These are phyloP conservation scores for Heterodera schachtii DNA, from an alignment of 1,140 invertebrate species.

Conservation along the genomic window DNA sequence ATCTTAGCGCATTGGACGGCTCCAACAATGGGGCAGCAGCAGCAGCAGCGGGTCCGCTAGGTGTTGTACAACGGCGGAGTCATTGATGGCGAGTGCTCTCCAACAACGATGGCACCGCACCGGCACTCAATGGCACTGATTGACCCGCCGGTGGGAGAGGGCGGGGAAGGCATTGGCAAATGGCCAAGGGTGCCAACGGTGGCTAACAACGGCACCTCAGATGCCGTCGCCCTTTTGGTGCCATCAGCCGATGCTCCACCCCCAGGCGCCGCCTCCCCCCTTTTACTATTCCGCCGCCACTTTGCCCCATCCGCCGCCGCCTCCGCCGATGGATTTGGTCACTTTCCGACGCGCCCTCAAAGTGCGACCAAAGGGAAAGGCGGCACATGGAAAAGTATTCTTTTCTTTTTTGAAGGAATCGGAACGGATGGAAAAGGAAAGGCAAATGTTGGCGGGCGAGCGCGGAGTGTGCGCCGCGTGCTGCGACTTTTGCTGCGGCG, in stretches of 20 bases:
- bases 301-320: slow-evolving; percentile 11
- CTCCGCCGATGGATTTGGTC: slow-evolving; percentile 14
- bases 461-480: slow-evolving; percentile 9
- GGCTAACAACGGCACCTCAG: background rate
- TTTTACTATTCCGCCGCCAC: slow-evolving; percentile 26
- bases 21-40: background rate
- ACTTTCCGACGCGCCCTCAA: slow-evolving; percentile 27
- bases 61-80: slow-evolving; percentile 3
- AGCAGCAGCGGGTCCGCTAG: background rate
- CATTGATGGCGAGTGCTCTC: background rate
- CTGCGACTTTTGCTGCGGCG: slow-evolving; percentile 29
- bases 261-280: slow-evolving; percentile 6
- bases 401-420: slow-evolving; percentile 15
- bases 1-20: slow-evolving; percentile 20
- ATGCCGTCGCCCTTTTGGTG: slow-evolving; percentile 20
- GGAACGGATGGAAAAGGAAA: slow-evolving; percentile 29
- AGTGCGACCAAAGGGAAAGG: background rate
- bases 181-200: background rate
- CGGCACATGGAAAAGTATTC: too few species aligned
- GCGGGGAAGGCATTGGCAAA: background rate
- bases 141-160: slow-evolving; percentile 5
- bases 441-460: slow-evolving; percentile 20
- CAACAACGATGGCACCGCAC: background rate
- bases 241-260: background rate
- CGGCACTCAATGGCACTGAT: slow-evolving; percentile 28